These are phyloP conservation scores for Trogon surrucura DNA, from an alignment of 2,113 vertebrate genomes.

Conservation along the genomic window DNA sequence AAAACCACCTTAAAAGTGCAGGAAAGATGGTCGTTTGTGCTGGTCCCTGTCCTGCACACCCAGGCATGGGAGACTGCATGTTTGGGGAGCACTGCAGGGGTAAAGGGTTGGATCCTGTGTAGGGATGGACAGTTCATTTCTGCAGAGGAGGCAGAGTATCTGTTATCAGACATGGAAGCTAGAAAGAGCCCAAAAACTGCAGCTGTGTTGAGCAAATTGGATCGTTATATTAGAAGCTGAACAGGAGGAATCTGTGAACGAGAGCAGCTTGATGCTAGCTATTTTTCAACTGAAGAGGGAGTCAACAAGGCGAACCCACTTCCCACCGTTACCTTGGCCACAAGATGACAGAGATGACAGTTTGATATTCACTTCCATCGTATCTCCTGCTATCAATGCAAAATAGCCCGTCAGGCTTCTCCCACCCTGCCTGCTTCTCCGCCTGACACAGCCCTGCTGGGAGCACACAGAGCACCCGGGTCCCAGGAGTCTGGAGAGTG, in stretches of 20 bases:
- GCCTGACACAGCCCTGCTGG: background rate
- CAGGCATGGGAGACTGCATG: background rate
- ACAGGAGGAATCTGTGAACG: slow-evolving; percentile 30
- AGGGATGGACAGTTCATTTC: background rate
- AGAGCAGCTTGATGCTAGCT: slow-evolving; percentile 24
- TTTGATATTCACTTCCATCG: background rate
- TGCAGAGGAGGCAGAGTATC: background rate
- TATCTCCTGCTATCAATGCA: background rate
- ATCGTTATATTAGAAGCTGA: slow-evolving; percentile 11
- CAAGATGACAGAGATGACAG: slow-evolving; percentile 23
- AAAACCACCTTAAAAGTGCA: background rate
- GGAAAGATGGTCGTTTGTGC: background rate
- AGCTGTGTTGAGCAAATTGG: slow-evolving; percentile 58
- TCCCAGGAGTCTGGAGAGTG: background rate
- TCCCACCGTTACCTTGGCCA: slow-evolving; percentile 52
- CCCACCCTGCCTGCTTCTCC: background rate
- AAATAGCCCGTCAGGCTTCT: background rate
- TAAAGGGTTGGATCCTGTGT: background rate
- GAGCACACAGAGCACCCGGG: background rate
- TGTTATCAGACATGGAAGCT: slow-evolving; percentile 1
- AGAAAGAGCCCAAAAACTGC: slow-evolving; percentile 42
- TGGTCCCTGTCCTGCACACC: background rate
- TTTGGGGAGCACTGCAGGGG: background rate
- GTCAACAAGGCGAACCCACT: background rate
- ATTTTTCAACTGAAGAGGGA: slow-evolving; percentile 33